These are phyloP conservation scores for Accipiter cooperii DNA, from an alignment of 2,113 vertebrate species.

Conservation along the genomic window DNA sequence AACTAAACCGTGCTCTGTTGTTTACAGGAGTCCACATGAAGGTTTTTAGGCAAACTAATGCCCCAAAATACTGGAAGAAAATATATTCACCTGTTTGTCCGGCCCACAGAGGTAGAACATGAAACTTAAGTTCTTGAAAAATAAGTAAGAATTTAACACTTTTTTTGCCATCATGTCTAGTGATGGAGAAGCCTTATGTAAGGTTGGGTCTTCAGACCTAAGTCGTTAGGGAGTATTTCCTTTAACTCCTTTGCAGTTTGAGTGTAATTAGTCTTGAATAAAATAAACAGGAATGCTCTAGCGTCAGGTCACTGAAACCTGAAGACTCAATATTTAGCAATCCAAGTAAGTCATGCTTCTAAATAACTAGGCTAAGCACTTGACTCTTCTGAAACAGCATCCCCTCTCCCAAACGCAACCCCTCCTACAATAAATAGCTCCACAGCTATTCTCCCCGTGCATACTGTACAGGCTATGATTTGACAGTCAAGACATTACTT, in stretches of 20 bases:
- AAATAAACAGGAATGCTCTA: not conserved
- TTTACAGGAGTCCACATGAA: not conserved
- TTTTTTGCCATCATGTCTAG: not conserved
- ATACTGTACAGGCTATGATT: not conserved
- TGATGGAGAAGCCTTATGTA: not conserved
- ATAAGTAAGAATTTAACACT: not conserved
- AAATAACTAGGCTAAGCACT: not conserved
- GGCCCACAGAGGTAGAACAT: not conserved
- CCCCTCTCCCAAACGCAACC: rapidly evolving
- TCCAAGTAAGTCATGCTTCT: not conserved
- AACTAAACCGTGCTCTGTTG: not conserved
- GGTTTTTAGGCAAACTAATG: not conserved
- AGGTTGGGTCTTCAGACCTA: not conserved
- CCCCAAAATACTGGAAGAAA: not conserved
- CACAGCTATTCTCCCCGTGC: not conserved
- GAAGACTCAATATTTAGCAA: not conserved
- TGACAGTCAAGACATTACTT: not conserved
- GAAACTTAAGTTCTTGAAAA: not conserved
- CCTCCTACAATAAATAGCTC: not conserved
- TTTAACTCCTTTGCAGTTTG: not conserved
- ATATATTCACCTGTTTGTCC: not conserved
- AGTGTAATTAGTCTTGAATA: not conserved
- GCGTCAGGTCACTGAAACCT: not conserved
- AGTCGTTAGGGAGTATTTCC: not conserved
- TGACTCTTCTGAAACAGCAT: not conserved